Percentiles rank a stretch among this genome's conserved stretches.
These are phyloP conservation scores for Caiman crocodilus DNA, from an alignment of 2,797 vertebrate species.

Conservation along the genomic window DNA sequence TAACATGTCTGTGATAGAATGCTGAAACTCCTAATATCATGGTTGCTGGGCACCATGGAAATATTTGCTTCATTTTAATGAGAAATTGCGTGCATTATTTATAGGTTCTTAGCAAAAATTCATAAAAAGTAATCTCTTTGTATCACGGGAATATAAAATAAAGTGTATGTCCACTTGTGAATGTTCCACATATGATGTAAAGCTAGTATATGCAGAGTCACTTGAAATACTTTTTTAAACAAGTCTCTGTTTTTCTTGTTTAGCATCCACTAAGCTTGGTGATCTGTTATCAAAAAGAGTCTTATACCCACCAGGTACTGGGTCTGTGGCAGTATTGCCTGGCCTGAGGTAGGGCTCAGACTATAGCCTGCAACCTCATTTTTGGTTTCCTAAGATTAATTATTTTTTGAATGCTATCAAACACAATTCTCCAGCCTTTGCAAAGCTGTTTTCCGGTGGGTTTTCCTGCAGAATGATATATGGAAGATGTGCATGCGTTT, in stretches of 20 bases:
- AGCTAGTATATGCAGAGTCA: not conserved
- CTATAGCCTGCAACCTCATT: not conserved
- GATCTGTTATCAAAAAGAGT: not conserved
- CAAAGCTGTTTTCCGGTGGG: not conserved
- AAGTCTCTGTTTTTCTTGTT: not conserved
- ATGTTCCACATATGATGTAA: not conserved
- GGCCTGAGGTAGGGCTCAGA: not conserved
- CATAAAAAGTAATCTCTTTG: not conserved
- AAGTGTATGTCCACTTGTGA: not conserved
- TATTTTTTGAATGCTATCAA: not conserved
- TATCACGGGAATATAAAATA: not conserved
- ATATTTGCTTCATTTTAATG: not conserved
- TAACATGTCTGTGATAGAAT: slow-evolving; percentile 50
- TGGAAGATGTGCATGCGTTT: no score
- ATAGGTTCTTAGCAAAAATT: not conserved
- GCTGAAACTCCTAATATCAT: not conserved
- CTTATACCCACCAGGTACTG: not conserved
- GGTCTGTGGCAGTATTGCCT: not conserved
- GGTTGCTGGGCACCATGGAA: not conserved
- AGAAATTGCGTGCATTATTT: not conserved
- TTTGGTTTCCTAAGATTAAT: not conserved
- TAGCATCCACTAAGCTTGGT: not conserved
- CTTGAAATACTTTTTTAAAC: not conserved
- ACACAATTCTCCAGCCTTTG: fast-evolving
- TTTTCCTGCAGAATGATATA: not conserved